Percentiles rank a stretch among this genome's conserved stretches.
Conservation (phyloP, 2,797 vertebrate species). For the Anomalospiza imberbis region DNA sequence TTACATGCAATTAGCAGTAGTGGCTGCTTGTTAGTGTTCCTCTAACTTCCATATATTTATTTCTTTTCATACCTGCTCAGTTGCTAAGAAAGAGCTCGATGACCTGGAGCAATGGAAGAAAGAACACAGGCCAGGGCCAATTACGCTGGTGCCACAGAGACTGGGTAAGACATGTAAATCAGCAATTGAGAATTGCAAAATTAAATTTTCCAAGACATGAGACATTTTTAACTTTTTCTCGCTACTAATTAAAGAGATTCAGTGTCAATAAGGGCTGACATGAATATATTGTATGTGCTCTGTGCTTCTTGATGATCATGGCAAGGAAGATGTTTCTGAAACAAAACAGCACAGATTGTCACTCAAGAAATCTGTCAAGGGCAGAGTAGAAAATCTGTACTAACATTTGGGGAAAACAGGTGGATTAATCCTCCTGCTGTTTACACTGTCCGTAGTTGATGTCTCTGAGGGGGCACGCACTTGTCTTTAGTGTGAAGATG, state of each 20-base stretch:
- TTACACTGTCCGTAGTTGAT: neutral
- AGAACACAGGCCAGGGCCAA: constrained; percentile 55
- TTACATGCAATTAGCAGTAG: neutral
- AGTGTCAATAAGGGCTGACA: neutral
- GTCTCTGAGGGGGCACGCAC: neutral
- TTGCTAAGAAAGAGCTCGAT: constrained; percentile 79
- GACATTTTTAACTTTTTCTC: neutral
- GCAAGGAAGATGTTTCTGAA: neutral
- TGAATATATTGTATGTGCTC: neutral
- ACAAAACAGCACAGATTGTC: neutral
- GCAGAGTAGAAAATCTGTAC: neutral
- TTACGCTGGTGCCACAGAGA: constrained; percentile 71
- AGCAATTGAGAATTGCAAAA: neutral
- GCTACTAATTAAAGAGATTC: neutral
- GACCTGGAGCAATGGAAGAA: constrained; percentile 72
- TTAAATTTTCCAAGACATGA: neutral
- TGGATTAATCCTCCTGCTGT: neutral
- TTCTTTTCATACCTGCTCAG: constrained; percentile 63
- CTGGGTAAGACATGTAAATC: constrained; percentile 76
- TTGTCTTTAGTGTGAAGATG: neutral
- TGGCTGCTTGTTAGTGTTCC: neutral
- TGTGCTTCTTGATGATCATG: neutral
- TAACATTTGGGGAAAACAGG: neutral
- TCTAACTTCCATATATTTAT: neutral
- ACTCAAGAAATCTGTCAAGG: neutral